Percentiles rank a stretch among this genome's conserved stretches.
phyloP scores from a whole-genome alignment of 2,797 vertebrate genomes.

The Eulemur albifrons region DNA sequence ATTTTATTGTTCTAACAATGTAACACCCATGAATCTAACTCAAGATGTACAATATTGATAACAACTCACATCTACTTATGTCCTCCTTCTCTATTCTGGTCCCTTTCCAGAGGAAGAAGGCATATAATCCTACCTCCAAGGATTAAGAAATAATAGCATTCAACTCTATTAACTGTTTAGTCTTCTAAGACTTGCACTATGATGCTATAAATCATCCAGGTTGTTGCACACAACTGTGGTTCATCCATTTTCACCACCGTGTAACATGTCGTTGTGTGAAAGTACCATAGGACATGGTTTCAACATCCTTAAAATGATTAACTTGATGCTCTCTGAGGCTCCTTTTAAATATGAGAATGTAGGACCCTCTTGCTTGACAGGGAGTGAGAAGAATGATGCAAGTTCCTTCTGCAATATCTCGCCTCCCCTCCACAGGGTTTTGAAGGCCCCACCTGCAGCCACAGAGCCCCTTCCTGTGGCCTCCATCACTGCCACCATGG shows the following conservation, averaged over 20 bases:
- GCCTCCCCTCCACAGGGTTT: constrained; percentile 70
- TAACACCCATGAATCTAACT: neutral
- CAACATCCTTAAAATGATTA: neutral
- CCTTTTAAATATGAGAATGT: neutral
- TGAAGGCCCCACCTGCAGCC: constrained; percentile 79
- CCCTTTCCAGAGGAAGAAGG: neutral
- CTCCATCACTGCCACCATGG: constrained; percentile 76
- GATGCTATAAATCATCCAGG: neutral
- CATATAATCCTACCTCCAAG: neutral
- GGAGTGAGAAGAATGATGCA: neutral
- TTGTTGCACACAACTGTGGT: neutral
- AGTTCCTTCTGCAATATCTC: neutral
- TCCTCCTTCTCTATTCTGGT: neutral
- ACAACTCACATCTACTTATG: neutral
- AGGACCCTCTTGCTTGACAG: neutral
- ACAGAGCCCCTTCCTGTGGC: constrained; percentile 65
- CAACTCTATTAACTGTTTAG: neutral
- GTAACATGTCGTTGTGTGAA: neutral
- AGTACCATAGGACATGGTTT: neutral
- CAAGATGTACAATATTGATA: neutral
- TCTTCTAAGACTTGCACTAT: neutral
- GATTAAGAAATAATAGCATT: neutral
- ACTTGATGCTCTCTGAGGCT: neutral
- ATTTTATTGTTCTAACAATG: neutral
- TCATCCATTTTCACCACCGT: neutral